phyloP scores from a whole-genome alignment of 1,140 invertebrate genomes.

The Samia ricini region DNA sequence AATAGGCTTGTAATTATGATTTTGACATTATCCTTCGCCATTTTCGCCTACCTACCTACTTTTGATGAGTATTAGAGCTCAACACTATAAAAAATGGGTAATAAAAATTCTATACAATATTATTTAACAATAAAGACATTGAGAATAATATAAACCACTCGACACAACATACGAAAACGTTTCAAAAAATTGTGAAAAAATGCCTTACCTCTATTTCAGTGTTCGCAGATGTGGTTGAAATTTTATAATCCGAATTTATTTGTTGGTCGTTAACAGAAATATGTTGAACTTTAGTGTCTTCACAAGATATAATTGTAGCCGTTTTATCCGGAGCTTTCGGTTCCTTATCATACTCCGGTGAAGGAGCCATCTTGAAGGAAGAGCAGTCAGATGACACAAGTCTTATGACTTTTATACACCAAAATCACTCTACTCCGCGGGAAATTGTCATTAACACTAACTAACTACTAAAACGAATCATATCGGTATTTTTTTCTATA shows the following conservation, averaged over 20 bases:
- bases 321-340: constrained; percentile 83
- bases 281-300: constrained; percentile 59
- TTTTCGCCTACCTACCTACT: constrained; percentile 38
- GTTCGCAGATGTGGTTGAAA: constrained; percentile 37
- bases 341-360: constrained; percentile 84
- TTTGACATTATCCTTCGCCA: constrained; percentile 61
- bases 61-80: neutral
- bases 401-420: constrained; percentile 75
- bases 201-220: constrained; percentile 63
- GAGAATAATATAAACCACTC: neutral
- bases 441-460: constrained; percentile 41
- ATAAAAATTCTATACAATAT: neutral
- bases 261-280: constrained; percentile 58
- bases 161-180: neutral
- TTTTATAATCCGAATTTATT: constrained; percentile 55
- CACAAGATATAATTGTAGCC: constrained; percentile 63
- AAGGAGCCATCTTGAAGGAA: constrained; percentile 84
- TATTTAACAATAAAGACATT: neutral
- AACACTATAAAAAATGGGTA: neutral
- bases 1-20: constrained; percentile 28
- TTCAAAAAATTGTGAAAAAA: constrained; percentile 45
- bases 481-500: constrained; percentile 47
- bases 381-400: constrained; percentile 77
- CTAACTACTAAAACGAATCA: constrained; percentile 55
- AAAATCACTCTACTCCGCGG: constrained; percentile 54